Percentiles rank a stretch among this genome's conserved stretches.
Evolutionary conservation across 1,140 invertebrate genomes (phyloP).

Genomic region (Heliconius himera): DNA sequence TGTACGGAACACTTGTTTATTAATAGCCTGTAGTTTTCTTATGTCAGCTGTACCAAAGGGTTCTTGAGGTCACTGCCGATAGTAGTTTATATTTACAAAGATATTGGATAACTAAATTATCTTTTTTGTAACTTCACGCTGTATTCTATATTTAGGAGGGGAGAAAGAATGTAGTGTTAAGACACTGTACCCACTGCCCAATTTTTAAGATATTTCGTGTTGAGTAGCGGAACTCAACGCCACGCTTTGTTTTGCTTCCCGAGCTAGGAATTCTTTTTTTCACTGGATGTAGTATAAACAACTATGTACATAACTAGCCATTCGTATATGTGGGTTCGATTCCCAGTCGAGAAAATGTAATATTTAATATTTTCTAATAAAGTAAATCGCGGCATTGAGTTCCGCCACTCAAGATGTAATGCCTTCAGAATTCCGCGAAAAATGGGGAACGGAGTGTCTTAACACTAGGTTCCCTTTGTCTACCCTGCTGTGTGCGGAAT

Average conservation of each 20-base stretch:
- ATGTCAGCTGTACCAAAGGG: slow-evolving; percentile 11
- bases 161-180: not conserved
- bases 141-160: not conserved
- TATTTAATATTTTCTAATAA: too few species aligned
- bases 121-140: not conserved
- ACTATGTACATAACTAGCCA: too few species aligned
- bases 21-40: slow-evolving; percentile 3
- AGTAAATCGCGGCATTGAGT: too few species aligned
- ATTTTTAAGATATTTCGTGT: not conserved
- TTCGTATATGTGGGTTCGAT: too few species aligned
- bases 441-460: too few species aligned
- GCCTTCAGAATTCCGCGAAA: too few species aligned
- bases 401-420: too few species aligned
- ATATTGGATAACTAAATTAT: not conserved
- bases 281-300: too few species aligned
- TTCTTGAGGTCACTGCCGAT: not conserved
- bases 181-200: not conserved
- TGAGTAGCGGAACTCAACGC: not conserved
- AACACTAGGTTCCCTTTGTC: too few species aligned
- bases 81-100: not conserved
- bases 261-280: not conserved
- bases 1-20: not conserved
- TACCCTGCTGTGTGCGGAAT: too few species aligned
- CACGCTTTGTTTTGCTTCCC: not conserved
- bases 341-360: too few species aligned